Evolutionary conservation across 2,888 invertebrate species (phyloP), one percentile per base, ranked within the genome.

Genomic region (Apotomis turbidana): DNA sequence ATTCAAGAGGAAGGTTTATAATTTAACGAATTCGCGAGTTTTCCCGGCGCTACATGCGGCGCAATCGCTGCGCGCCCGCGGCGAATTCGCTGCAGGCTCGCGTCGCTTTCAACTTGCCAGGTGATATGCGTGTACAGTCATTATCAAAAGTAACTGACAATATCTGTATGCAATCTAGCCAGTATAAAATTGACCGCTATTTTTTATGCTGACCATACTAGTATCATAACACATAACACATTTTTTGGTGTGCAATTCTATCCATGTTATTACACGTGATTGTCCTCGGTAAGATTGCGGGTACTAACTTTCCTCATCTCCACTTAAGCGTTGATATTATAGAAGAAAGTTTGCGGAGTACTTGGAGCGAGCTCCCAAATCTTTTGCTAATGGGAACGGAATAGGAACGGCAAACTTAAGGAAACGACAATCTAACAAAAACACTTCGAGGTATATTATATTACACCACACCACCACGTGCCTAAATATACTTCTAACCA

Each of bases 261-360:
- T 59, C 44, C 38, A 9, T 61, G 61, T 49, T 61, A 6, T 51
- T 49, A 27, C 61, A 61, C 49, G 49, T 49, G 36, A 36, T 6
- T 6, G n/a, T 60, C 49, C 61, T 27, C 61, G 41, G 38, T 36
- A 15, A 70, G 57, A 63, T 70, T 70, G 63, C 54, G 54, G 13
- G 54, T 55, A 54, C 15, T 55, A 70, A 70, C 64, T 60, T 71
- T 66, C 60, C 70, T 59, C 66, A 57, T 60, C 38, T 71, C 38
- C 57, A 66, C 70, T 71, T 66, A 66, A 59, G 13, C 68, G 66
- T 54, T 60, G 70, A 71, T 59, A 66, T 71, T 60, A 59, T 46
- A 57, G 66, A 70, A 54, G 41, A 54, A 71, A 71, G 46, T 71
- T 71, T 49, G 54, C 62, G 55, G 3, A 44, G 59, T 66, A 66